Percentiles rank a stretch among this genome's conserved stretches.
phyloP scores from a whole-genome alignment of 2,888 invertebrate species.

The Neoaliturus tenellus region DNA sequence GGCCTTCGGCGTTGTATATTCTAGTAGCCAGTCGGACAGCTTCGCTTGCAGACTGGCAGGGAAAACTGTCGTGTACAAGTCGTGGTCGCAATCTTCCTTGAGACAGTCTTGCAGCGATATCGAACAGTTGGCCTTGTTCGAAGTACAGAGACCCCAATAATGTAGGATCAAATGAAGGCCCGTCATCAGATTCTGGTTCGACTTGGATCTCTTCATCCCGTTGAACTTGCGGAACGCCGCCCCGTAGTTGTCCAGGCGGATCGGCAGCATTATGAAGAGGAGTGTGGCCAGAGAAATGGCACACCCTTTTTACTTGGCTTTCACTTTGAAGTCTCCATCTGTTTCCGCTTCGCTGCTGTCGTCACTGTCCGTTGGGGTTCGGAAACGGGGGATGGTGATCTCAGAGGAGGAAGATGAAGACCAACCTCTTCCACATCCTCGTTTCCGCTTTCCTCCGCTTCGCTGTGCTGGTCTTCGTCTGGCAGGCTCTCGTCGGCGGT shows the following conservation, averaged over 20 bases:
- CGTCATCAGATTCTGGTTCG: background rate
- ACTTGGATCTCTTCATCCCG: background rate
- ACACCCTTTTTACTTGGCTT: background rate
- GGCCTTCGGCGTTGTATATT: background rate
- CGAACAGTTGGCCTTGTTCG: background rate
- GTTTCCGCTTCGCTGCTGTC: background rate
- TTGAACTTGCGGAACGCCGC: background rate
- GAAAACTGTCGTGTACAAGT: conserved; percentile 3
- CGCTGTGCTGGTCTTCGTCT: background rate
- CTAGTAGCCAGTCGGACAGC: background rate
- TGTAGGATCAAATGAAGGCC: background rate
- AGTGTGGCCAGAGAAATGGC: background rate
- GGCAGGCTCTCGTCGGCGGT: background rate
- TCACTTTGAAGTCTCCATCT: background rate
- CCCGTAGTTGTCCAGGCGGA: background rate
- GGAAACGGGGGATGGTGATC: background rate
- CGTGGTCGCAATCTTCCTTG: background rate
- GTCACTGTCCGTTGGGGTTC: background rate
- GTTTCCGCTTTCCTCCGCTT: background rate
- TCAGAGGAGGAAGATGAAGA: background rate
- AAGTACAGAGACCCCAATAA: background rate
- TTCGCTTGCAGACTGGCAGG: background rate
- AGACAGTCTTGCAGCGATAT: background rate
- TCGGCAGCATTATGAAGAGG: background rate
- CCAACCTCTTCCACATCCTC: background rate